Evolutionary conservation across 1,140 invertebrate species (phyloP).

Genomic region (Tetramorium simillimum): DNA sequence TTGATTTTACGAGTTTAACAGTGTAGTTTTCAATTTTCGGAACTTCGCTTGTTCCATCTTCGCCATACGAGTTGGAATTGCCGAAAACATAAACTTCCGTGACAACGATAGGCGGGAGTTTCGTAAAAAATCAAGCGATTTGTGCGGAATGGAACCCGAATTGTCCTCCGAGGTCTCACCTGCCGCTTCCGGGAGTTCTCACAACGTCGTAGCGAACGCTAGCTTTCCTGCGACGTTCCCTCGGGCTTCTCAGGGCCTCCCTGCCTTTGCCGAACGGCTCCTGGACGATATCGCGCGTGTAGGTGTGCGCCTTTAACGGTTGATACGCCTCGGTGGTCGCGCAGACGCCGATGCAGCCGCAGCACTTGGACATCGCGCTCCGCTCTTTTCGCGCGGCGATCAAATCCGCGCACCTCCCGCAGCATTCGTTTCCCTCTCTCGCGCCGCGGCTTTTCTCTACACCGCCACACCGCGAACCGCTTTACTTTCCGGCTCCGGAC

Average conservation of each 20-base stretch:
- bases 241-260: slow-evolving; percentile 67
- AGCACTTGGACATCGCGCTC: slow-evolving; percentile 73
- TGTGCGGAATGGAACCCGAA: neutral
- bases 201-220: slow-evolving; percentile 77
- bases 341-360: slow-evolving; percentile 70
- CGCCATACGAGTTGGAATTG: too few species aligned
- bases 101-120: neutral
- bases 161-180: slow-evolving; percentile 44
- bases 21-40: too few species aligned
- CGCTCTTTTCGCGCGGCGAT: neutral
- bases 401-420: neutral
- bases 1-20: too few species aligned
- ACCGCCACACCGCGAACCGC: neutral
- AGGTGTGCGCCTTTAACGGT: slow-evolving; percentile 62
- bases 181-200: slow-evolving; percentile 66
- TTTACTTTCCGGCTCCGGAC: slow-evolving; percentile 5
- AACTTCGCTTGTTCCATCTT: too few species aligned
- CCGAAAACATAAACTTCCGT: neutral
- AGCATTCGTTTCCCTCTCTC: too few species aligned
- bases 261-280: slow-evolving; percentile 28
- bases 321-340: slow-evolving; percentile 71
- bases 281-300: slow-evolving; percentile 39
- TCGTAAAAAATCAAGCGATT: neutral
- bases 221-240: slow-evolving; percentile 72
- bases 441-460: neutral